These are phyloP conservation scores for Rhabdornis inornatus DNA, from an alignment of 2,113 vertebrate genomes.

Conservation along the genomic window DNA sequence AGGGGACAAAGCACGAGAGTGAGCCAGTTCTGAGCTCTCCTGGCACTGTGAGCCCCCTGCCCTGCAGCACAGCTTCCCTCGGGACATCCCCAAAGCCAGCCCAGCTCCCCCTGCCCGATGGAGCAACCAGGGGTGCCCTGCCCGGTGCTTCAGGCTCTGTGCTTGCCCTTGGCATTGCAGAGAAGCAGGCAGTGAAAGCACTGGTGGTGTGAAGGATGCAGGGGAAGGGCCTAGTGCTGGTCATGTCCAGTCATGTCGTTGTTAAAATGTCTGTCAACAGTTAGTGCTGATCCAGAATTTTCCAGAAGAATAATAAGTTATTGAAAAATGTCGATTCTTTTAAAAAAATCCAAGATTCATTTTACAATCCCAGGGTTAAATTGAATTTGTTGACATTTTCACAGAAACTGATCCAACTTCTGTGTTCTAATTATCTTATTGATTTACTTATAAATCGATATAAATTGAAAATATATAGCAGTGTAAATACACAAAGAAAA, in stretches of 20 bases:
- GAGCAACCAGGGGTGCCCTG: neutral
- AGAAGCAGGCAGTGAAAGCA: rapidly evolving
- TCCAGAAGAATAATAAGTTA: neutral
- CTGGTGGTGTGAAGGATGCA: neutral
- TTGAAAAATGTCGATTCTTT: neutral
- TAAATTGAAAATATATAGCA: neutral
- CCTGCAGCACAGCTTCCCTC: neutral
- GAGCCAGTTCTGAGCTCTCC: neutral
- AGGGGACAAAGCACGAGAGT: neutral
- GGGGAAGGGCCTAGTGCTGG: neutral
- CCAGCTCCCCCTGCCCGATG: neutral
- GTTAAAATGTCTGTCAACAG: neutral
- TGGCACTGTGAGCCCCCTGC: rapidly evolving
- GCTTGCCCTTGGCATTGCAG: neutral
- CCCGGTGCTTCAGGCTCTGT: rapidly evolving
- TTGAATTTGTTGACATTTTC: neutral
- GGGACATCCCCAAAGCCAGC: neutral
- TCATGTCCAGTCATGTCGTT: neutral
- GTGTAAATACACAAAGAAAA: neutral
- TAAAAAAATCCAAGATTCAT: neutral
- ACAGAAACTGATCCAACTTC: neutral
- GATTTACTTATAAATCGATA: neutral
- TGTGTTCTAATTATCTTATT: neutral
- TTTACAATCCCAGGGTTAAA: neutral
- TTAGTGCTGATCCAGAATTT: neutral